Evolutionary conservation across 2,888 invertebrate genomes (phyloP), one percentile per base, ranked within the genome.

Genomic region (Diplazon laetatorius): DNA sequence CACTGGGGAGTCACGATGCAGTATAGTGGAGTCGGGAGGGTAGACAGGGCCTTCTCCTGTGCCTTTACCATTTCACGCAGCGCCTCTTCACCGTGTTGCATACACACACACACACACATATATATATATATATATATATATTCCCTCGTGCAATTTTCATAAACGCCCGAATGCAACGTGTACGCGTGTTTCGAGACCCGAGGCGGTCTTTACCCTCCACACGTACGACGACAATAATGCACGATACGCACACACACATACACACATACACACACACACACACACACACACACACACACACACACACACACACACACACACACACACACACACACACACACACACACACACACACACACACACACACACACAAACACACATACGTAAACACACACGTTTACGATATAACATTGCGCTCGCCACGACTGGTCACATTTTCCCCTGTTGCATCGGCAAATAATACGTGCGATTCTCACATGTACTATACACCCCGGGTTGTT

Each of bases 111-210:
- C 30, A 30, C 4, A 30, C 30, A 30, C 30, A 6, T 6, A 30
- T 30, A 6, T 6, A 30, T 22, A 25, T 44, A 20, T 16, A 71
- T 16, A 48, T 30, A 30, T 30, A 30, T 46, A 52, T 62, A 42
- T 35, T 57, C 50, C 30, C 42, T 46, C n/a, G 57, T 35, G 57
- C 48, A 55, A 55, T 70, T 70, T 63, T 52, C 76, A 57, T 59
- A 70, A 65, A 70, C 55, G 59, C 35, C 39, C 55, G 68, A 66
- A 60, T 76, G 50, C 71, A 22, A 20, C 44, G 14, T 22, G 37
- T 37, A 20, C 50, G 60, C 59, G 44, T 35, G 39, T 12, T n/a
- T n/a, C n/a, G n/a, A n/a, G 35, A 42, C 9, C 55, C 30, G 16
- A 22, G 37, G 37, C 62, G 62, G 63, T 63, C 14, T 50, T 72